These are phyloP conservation scores for Eulemur coronatus DNA, from an alignment of 2,797 vertebrate genomes.

Conservation along the genomic window DNA sequence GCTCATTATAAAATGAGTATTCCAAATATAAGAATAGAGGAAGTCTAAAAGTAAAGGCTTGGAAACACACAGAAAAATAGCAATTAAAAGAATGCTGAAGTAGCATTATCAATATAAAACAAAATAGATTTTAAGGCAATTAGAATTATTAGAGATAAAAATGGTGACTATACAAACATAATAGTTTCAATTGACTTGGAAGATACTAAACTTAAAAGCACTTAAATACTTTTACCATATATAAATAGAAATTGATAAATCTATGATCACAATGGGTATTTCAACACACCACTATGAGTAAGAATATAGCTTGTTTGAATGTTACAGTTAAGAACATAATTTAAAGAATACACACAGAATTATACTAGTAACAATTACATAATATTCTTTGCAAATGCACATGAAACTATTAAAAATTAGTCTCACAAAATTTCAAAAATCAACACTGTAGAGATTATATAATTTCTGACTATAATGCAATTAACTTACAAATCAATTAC, in stretches of 20 bases:
- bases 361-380: background rate
- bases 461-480: background rate
- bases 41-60: background rate
- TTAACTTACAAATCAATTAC: background rate
- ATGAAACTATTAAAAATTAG: background rate
- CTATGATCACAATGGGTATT: background rate
- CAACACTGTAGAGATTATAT: background rate
- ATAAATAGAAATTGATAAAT: background rate
- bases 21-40: background rate
- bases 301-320: background rate
- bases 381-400: background rate
- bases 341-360: background rate
- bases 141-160: slow-evolving; percentile 13
- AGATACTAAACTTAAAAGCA: background rate
- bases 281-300: background rate
- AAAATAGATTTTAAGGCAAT: background rate
- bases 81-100: background rate
- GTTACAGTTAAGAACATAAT: background rate
- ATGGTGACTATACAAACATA: background rate
- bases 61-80: background rate
- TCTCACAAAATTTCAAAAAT: background rate
- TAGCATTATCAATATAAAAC: background rate
- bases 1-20: background rate
- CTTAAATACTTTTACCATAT: background rate
- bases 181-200: background rate